phyloP scores from a whole-genome alignment of 1,140 invertebrate genomes.

The Steinernema khuongi region DNA sequence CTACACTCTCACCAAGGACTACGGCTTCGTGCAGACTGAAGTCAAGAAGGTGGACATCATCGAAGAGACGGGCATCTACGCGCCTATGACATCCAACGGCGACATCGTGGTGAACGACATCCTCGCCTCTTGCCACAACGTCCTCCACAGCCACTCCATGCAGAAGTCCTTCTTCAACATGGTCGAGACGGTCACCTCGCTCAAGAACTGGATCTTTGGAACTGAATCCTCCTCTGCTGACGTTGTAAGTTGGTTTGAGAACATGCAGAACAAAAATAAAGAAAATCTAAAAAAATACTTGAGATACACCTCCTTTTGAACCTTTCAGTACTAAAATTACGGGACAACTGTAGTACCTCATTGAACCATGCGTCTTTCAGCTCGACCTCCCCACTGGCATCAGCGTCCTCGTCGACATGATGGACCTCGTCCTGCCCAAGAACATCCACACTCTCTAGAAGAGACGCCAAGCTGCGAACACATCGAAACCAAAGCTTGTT shows the following conservation, averaged over 20 bases:
- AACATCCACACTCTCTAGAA: conserved; percentile 25
- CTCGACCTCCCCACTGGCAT: conserved; percentile 25
- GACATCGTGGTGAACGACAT: conserved; percentile 33
- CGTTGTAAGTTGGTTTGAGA: not conserved
- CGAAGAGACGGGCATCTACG: conserved; percentile 28
- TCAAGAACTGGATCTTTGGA: conserved; percentile 5
- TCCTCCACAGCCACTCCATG: conserved; percentile 26
- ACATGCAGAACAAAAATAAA: no score
- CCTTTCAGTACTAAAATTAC: not conserved
- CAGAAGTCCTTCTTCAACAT: conserved; percentile 27
- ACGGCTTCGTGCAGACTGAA: conserved; percentile 13
- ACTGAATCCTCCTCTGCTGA: not conserved
- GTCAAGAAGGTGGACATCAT: conserved; percentile 16
- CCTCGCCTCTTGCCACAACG: conserved; percentile 32
- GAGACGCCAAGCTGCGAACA: not conserved
- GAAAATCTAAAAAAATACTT: no score
- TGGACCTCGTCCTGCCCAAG: conserved; percentile 25
- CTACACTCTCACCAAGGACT: conserved; percentile 15
- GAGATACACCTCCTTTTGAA: conserved; percentile 8
- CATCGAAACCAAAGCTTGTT: not conserved
- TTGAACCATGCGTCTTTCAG: conserved; percentile 14
- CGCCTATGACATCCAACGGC: conserved; percentile 29
- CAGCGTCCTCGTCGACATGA: conserved; percentile 22
- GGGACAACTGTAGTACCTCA: not conserved
- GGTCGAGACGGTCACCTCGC: not conserved